These are phyloP conservation scores for Apistogramma diplotaenia DNA, from an alignment of 2,113 vertebrate genomes.

Conservation along the genomic window DNA sequence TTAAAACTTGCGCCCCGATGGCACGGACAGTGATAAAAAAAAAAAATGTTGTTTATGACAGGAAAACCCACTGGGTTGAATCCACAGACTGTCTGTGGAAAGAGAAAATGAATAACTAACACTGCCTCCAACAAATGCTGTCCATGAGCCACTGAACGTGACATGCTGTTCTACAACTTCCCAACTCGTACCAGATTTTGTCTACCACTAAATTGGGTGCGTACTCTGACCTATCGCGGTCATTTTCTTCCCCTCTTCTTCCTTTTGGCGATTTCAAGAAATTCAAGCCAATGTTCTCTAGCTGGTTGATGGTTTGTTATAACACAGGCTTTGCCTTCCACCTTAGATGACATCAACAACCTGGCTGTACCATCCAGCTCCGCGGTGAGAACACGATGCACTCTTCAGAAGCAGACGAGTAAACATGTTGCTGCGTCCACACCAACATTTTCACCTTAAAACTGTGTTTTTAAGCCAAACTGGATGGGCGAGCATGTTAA, in stretches of 20 bases:
- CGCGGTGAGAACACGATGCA: slow-evolving; percentile 7
- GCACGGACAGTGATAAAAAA: background rate
- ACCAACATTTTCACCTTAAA: background rate
- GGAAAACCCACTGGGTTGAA: slow-evolving; percentile 44
- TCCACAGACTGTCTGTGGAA: slow-evolving; percentile 8
- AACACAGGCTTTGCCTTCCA: background rate
- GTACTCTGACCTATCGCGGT: background rate
- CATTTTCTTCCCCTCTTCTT: background rate
- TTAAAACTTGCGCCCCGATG: slow-evolving; percentile 12
- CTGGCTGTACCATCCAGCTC: background rate
- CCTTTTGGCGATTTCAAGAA: background rate
- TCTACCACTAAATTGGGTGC: background rate
- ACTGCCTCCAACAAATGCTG: slow-evolving; percentile 15
- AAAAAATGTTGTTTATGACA: slow-evolving; percentile 7
- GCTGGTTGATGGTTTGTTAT: background rate
- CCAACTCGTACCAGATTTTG: background rate
- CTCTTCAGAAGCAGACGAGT: background rate
- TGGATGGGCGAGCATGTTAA: no score
- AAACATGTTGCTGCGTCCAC: background rate
- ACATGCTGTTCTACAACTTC: slow-evolving; percentile 1
- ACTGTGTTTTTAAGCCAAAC: background rate
- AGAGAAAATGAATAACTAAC: slow-evolving; percentile 11
- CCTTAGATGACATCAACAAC: background rate
- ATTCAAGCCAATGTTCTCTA: background rate
- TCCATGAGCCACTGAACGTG: slow-evolving; percentile 1